Percentiles rank a stretch among this genome's conserved stretches.
Conservation (phyloP, 2,113 vertebrate genomes). For the Cinclus mexicanus region DNA sequence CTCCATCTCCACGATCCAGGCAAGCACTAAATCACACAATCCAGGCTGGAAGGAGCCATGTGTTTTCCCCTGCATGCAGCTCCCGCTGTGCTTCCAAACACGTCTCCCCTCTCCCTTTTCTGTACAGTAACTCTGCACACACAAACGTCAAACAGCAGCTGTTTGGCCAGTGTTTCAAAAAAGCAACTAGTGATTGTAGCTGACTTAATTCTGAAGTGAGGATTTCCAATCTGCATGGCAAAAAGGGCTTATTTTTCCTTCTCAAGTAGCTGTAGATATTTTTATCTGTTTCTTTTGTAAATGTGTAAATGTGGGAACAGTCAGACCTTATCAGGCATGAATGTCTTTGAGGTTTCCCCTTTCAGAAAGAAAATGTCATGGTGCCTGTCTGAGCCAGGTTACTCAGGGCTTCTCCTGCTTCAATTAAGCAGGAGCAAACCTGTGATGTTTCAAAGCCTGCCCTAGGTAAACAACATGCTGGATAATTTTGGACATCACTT, state of each 20-base stretch:
- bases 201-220: background rate
- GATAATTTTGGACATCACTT: background rate
- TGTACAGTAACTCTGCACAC: constrained; percentile 20
- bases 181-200: background rate
- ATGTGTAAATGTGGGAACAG: background rate
- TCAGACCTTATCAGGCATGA: background rate
- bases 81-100: constrained; percentile 11
- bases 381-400: background rate
- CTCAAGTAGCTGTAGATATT: background rate
- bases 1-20: background rate
- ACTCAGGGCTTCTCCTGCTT: background rate
- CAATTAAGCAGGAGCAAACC: background rate
- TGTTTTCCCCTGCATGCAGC: background rate
- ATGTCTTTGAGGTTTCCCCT: background rate
- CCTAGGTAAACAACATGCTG: background rate
- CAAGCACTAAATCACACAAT: background rate
- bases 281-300: background rate
- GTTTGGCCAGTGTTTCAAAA: background rate
- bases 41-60: background rate
- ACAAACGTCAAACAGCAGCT: constrained; percentile 48
- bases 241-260: background rate
- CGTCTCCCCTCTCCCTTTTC: background rate
- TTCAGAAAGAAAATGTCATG: background rate
- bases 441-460: background rate
- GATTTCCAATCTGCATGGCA: background rate